These are phyloP conservation scores for Streblospio benedicti DNA, from an alignment of 1,140 invertebrate species.

Conservation along the genomic window DNA sequence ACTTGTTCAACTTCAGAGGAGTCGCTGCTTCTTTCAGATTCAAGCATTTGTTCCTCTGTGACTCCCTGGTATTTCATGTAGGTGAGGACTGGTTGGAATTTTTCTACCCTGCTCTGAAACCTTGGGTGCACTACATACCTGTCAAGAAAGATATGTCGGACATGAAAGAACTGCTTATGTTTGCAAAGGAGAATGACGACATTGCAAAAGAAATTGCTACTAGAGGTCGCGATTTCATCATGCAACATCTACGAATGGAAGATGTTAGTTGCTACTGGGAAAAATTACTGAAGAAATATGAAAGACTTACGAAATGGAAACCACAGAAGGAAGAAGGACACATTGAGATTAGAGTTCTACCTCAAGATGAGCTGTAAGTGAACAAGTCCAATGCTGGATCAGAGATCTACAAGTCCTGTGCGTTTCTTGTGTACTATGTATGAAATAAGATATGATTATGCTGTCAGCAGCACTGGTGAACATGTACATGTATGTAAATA, in stretches of 20 bases:
- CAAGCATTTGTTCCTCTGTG: conserved; percentile 89
- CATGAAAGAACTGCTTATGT: too few species aligned
- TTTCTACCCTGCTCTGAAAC: conserved; percentile 82
- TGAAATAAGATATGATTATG: too few species aligned
- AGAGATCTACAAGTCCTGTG: too few species aligned
- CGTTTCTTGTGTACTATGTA: too few species aligned
- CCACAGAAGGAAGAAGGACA: background rate
- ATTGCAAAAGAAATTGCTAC: too few species aligned
- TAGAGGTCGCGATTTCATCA: conserved; percentile 7
- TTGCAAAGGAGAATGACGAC: too few species aligned
- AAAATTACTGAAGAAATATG: conserved; percentile 67
- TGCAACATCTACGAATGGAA: conserved; percentile 69
- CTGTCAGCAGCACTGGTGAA: too few species aligned
- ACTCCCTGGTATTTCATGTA: conserved; percentile 90
- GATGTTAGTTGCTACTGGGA: conserved; percentile 83
- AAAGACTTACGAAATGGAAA: conserved; percentile 61
- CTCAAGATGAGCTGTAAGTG: too few species aligned
- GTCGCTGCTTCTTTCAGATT: conserved; percentile 95
- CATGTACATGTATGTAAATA: too few species aligned
- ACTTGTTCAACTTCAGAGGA: conserved; percentile 86
- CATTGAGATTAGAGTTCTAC: background rate
- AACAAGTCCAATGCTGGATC: too few species aligned
- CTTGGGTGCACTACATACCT: conserved; percentile 94
- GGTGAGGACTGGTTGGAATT: conserved; percentile 92
- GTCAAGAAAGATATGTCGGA: conserved; percentile 50